Evolutionary conservation across 2,888 invertebrate genomes (phyloP), one percentile per base, ranked within the genome.

Genomic region (Drosophila nigricruria): DNA sequence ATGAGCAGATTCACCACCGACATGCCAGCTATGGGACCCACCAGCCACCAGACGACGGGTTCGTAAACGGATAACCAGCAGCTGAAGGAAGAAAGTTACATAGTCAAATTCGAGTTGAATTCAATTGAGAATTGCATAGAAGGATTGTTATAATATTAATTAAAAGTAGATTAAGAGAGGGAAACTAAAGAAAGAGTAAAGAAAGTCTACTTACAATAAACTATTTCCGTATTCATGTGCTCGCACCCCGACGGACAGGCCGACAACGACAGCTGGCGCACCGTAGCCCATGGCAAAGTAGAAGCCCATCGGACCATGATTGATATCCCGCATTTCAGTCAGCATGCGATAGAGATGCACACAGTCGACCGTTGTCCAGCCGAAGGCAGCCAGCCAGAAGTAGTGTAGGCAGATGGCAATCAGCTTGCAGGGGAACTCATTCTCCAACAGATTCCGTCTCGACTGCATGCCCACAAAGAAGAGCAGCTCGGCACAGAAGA

Each of bases 31-130:
- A 98, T 96, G 8, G 99, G 98, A 4, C 97, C 97, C 79, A 98
- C 97, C 87, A 98, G 95, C 94, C 98, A 97, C 98, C 98, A 99
- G 49, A 98, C 96, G 25, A 98, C 97, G 25, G 97, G 96, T 92
- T 98, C 98, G 91, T 98, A 97, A 45, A 98, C 95, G 10, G 97
- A 97, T 72, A 99, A 94, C 98, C 98, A 99, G 93, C 99, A 99
- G 92, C 98, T 98, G 93, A 50, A 93, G 62, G 77, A 23, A 5
- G 5, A 25, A 6, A 47, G 18, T 40, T 16, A 6, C 0, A 3
- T 20, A 45, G 16, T 16, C 9, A 16, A 18, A 2, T 38, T 38
- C 6, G 40, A 18, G 10, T 40, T 40, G 12, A 20, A 20, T 20
- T 20, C 5, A 20, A 20, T 2, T 18, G 20, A 6, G 40, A 42